Base-by-base conservation (phyloP, 2,888 invertebrate genomes). In the Eutolmus rufibarbis region DNA sequence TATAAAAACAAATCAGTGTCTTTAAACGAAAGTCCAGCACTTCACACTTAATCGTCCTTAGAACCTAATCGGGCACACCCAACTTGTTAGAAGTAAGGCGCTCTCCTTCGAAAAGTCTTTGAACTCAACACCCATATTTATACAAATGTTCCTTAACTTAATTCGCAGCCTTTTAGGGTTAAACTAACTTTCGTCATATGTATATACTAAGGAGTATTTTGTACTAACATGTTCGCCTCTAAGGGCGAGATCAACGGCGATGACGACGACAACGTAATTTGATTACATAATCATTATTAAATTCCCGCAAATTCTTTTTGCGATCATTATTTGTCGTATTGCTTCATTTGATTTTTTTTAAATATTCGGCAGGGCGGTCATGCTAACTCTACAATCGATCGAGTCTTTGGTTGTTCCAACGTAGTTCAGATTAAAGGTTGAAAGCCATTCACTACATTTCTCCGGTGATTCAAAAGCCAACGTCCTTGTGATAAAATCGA, bases 381-480 rank as follows among this genome's bases (percentile, higher is more conserved):
- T 89, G 88, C 89, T 89, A 92, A 95, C 95, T 95, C 98, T 98
- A 95, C 98, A 98, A 96, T 98, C 98, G 93, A 98, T 95, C 93
- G 95, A 95, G 92, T 94, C 95, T 91, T 95, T 94, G 93, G 94
- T 94, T 91, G 93, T 88, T 93, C 95, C 96, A 92, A 94, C 94
- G 93, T 95, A 96, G 91, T 94, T 94, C 92, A 97, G 94, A 93
- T 95, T 95, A 93, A 97, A 96, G 91, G 96, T 96, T 92, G 94
- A 95, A 92, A 98, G 95, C 95, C 98, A 98, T 93, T 97, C 96
- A 93, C 95, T 94, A 93, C 97, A 97, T 93, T 97, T 96, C 93
- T 96, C 96, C 92, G 93, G 94, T 90, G 96, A 95, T 91, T 95
- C 95, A 95, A 98, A 98, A 92, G 96, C 97, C 95, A 99, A 95